phyloP scores from a whole-genome alignment of 2,797 vertebrate genomes.

The Aldrovandia affinis region DNA sequence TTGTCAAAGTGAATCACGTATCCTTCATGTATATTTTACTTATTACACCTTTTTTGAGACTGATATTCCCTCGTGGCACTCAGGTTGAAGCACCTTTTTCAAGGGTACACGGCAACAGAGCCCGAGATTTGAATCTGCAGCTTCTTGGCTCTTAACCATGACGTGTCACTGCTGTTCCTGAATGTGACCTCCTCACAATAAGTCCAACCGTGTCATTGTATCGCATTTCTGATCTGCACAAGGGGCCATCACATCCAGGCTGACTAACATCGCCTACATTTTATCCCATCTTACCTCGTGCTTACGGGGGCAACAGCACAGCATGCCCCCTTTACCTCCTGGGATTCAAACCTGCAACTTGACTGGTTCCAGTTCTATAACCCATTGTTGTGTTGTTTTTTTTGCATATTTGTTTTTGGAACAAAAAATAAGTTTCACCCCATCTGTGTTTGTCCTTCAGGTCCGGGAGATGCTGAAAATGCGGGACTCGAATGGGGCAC shows the following conservation, averaged over 20 bases:
- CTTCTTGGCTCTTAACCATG: not conserved
- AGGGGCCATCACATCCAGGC: no score
- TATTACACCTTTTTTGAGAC: no score
- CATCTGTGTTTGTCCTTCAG: no score
- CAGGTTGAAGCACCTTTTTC: not conserved
- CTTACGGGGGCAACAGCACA: not conserved
- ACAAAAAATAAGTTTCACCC: no score
- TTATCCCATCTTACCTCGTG: no score
- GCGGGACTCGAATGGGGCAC: slow-evolving; percentile 95
- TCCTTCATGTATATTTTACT: not conserved
- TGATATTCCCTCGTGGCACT: not conserved
- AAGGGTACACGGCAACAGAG: not conserved
- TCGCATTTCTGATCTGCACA: no score
- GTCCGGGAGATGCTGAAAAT: slow-evolving; percentile 97
- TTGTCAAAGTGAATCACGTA: not conserved
- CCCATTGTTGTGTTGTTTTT: no score
- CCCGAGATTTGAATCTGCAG: not conserved
- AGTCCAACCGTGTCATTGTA: no score
- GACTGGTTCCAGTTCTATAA: not conserved
- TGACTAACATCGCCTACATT: no score
- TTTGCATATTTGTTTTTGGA: no score
- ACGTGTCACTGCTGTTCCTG: no score
- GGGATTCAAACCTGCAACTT: not conserved
- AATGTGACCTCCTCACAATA: no score
- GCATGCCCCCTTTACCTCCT: not conserved